Conservation (phyloP, 2,888 invertebrate species). For the Omphaloscelis lunosa region DNA sequence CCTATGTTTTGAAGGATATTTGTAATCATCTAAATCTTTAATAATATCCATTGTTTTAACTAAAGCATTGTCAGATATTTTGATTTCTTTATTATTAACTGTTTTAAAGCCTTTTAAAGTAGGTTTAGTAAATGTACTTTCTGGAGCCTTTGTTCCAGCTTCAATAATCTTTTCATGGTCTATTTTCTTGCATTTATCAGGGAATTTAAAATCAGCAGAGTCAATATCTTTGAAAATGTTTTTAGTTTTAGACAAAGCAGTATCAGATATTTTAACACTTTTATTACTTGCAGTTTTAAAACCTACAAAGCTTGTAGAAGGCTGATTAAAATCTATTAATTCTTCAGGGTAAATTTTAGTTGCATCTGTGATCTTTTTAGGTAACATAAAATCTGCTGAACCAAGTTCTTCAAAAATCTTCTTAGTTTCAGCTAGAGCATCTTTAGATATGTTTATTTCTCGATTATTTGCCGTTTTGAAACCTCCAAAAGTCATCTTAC, state of each 20-base stretch:
- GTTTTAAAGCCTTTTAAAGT: conserved; percentile 54
- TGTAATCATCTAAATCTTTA: conserved; percentile 63
- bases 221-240: conserved; percentile 54
- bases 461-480: conserved; percentile 37
- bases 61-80: conserved; percentile 70
- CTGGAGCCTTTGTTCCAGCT: not conserved
- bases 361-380: conserved; percentile 2
- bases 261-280: conserved; percentile 32
- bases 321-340: not conserved
- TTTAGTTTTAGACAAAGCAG: conserved; percentile 29
- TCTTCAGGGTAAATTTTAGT: not conserved
- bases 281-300: conserved; percentile 52
- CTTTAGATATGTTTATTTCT: conserved; percentile 9
- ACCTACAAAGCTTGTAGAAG: conserved; percentile 18
- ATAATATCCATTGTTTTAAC: conserved; percentile 71
- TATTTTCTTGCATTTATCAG: not conserved
- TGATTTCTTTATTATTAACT: conserved; percentile 68
- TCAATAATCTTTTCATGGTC: not conserved
- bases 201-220: conserved; percentile 9
- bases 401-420: conserved; percentile 27
- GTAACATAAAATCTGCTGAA: not conserved
- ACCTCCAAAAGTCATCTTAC: not conserved
- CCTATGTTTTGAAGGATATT: conserved; percentile 4
- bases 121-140: not conserved
- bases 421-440: conserved; percentile 19